These are phyloP conservation scores for Sebastes matsubarae DNA, from an alignment of 2,797 vertebrate species.

Conservation along the genomic window DNA sequence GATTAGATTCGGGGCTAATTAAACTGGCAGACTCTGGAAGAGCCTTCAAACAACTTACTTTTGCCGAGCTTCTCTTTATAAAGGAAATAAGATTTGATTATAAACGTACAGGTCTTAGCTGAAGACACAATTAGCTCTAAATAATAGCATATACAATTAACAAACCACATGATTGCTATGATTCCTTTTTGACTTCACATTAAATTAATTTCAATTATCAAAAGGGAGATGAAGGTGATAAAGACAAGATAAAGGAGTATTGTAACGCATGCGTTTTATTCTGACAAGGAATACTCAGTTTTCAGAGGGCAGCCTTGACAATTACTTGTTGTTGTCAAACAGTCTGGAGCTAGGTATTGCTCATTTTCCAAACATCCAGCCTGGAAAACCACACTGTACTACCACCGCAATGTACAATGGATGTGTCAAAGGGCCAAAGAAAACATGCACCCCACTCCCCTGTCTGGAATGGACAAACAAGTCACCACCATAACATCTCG, in stretches of 20 bases:
- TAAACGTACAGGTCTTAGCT: constrained; percentile 13
- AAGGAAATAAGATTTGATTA: constrained; percentile 43
- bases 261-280: not conserved
- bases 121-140: constrained; percentile 9
- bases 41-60: constrained; percentile 59
- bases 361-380: constrained; percentile 37
- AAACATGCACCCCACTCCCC: constrained; percentile 42
- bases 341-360: constrained; percentile 9
- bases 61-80: constrained; percentile 39
- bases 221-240: not conserved
- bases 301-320: not conserved
- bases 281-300: not conserved
- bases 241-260: not conserved
- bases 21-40: constrained; percentile 52
- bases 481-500: constrained; percentile 38
- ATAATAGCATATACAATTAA: not conserved
- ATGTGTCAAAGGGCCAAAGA: constrained; percentile 41
- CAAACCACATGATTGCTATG: not conserved
- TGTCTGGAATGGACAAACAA: constrained; percentile 60
- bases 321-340: constrained; percentile 6
- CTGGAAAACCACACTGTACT: constrained; percentile 14
- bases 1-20: constrained; percentile 73
- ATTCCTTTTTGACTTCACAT: not conserved
- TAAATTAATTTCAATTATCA: constrained; percentile 1
- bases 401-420: constrained; percentile 28